Base-by-base conservation (phyloP, 2,113 vertebrate species). In the Castor canadensis region DNA sequence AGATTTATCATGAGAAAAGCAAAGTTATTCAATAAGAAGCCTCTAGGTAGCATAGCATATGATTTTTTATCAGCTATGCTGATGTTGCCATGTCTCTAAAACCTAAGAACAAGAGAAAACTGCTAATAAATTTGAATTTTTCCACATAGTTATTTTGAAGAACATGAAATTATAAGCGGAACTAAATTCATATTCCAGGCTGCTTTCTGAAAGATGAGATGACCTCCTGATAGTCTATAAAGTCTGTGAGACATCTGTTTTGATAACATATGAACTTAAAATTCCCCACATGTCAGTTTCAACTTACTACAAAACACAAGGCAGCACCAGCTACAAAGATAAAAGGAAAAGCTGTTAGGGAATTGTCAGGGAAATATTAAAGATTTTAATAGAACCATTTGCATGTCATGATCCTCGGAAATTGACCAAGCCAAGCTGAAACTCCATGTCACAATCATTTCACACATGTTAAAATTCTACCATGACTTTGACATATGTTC, bases 201-300 rank as follows among this genome's bases (percentile, higher is more conserved):
- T 89, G 83, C 75, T 40, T 89, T 95, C 30, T 85, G 82, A 90
- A 96, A 81, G 88, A 93, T 35, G 58, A 96, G 91, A 95, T 97
- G 96, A 96, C 95, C 93, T 9, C 32, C 76, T 38, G 47, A 91
- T 94, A 43, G 47, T 85, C 75, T 66, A 91, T 30, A 3, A 90
- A 80, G 10, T 7, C 79, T 12, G 4, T 47, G 83, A 77, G 96
- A 92, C 97, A 97, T 96, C 97, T 98, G 96, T 91, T 98, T 96
- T 95, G 95, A 96, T 95, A 97, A 96, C 64, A 91, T 87, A 96
- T 89, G 95, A 95, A 95, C 95, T 98, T 93, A 93, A 95, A 93
- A 20, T 20, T 32, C 16, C 4, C 1, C 30, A 10, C 3, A 87
- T 30, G 35, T 90, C 64, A 75, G 92, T 96, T 96, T 97, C 92